phyloP scores from a whole-genome alignment of 35 echinoderm and acorn worm species.

The Amphiura filiformis region DNA sequence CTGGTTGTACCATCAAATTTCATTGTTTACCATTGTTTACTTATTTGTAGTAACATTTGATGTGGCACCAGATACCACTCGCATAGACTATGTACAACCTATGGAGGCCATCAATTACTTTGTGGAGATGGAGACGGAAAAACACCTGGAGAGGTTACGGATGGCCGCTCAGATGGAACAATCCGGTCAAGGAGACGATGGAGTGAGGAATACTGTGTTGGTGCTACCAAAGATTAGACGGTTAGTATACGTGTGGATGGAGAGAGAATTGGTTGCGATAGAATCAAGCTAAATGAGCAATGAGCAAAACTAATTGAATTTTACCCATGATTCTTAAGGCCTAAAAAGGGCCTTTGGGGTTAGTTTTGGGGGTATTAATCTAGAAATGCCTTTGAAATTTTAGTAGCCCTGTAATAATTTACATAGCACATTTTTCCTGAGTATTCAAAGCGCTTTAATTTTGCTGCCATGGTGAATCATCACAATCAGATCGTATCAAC shows the following conservation, averaged over 20 bases:
- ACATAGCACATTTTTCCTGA: too few relatives aligned
- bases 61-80: slow-evolving; percentile 51
- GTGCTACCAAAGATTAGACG: slow-evolving; percentile 82
- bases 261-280: too few relatives aligned
- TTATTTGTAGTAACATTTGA: slow-evolving; percentile 92
- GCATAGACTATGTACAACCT: slow-evolving; percentile 64
- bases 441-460: too few relatives aligned
- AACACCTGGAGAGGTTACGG: slow-evolving; percentile 68
- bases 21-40: too few relatives aligned
- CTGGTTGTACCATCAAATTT: too few relatives aligned
- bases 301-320: neutral
- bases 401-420: too few relatives aligned
- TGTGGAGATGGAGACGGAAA: slow-evolving; percentile 78
- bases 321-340: neutral
- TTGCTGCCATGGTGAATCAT: too few relatives aligned
- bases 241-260: neutral
- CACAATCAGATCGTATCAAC: too few relatives aligned
- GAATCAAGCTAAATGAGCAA: neutral
- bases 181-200: slow-evolving; percentile 26
- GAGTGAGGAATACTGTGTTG: slow-evolving; percentile 83
- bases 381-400: too few relatives aligned
- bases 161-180: slow-evolving; percentile 46
- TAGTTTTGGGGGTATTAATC: too few relatives aligned
- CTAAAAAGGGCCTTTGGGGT: too few relatives aligned
- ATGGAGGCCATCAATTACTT: slow-evolving; percentile 95